These are phyloP conservation scores for Caloenas nicobarica DNA, from an alignment of 2,113 vertebrate species.

Conservation along the genomic window DNA sequence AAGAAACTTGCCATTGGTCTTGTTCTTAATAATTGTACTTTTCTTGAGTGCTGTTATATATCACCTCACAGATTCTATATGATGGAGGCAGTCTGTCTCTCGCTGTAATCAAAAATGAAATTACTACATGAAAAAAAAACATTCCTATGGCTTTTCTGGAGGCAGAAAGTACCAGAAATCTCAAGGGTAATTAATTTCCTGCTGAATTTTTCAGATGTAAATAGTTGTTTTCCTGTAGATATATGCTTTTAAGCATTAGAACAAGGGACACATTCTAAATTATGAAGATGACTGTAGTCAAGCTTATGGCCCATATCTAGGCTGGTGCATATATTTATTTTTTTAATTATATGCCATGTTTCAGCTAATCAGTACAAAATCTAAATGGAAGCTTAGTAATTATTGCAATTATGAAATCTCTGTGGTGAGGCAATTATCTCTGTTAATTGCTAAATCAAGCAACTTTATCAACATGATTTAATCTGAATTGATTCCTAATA, in stretches of 20 bases:
- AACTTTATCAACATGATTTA: constrained; percentile 68
- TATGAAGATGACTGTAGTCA: neutral
- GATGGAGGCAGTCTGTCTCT: neutral
- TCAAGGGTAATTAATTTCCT: neutral
- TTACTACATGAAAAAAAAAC: neutral
- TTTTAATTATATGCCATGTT: neutral
- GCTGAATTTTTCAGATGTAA: neutral
- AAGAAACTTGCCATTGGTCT: neutral
- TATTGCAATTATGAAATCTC: constrained; percentile 52
- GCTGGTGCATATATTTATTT: neutral
- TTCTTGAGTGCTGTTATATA: neutral
- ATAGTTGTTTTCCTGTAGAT: neutral
- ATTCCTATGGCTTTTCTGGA: neutral
- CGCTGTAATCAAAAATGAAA: neutral
- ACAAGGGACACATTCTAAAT: neutral
- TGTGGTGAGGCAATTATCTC: constrained; percentile 60
- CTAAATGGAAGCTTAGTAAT: constrained; percentile 33
- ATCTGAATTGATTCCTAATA: constrained; percentile 64
- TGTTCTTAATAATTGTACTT: neutral
- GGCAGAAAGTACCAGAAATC: neutral
- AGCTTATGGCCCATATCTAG: neutral
- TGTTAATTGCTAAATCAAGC: constrained; percentile 69
- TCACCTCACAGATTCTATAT: neutral
- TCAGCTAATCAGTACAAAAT: constrained; percentile 38
- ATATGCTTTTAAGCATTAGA: neutral